Conservation (phyloP, 2,113 vertebrate species). For the Melanotaenia duboulayi region DNA sequence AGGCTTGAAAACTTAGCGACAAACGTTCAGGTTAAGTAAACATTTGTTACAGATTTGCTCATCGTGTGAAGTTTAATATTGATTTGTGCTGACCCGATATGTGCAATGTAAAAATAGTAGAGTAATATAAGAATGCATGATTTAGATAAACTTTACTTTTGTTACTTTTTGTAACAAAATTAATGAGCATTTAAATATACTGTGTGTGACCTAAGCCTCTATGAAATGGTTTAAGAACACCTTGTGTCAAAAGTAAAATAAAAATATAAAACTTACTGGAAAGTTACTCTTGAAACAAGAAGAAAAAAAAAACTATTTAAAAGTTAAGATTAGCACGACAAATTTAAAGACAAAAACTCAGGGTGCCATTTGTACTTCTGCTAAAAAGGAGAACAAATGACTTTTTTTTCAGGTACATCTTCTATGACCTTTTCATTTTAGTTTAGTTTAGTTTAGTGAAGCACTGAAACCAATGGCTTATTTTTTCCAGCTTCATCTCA, state of each 20-base stretch:
- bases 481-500: too few relatives aligned
- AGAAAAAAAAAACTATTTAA: neutral
- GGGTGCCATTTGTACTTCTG: neutral
- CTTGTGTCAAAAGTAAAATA: neutral
- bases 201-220: constrained; percentile 5
- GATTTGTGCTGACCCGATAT: neutral
- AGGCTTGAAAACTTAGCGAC: neutral
- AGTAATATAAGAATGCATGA: neutral
- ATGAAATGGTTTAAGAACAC: neutral
- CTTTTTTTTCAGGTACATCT: neutral
- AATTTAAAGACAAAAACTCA: neutral
- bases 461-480: too few relatives aligned
- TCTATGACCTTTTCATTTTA: neutral
- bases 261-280: neutral
- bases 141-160: constrained; percentile 8
- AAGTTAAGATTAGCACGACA: neutral
- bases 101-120: neutral
- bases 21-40: neutral
- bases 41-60: neutral
- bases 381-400: neutral
- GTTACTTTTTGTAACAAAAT: constrained; percentile 7
- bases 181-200: neutral
- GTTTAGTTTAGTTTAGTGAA: too few relatives aligned
- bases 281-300: neutral
- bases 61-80: too few relatives aligned